phyloP scores from a whole-genome alignment of 2,888 invertebrate genomes.

The Danaus chrysippus region DNA sequence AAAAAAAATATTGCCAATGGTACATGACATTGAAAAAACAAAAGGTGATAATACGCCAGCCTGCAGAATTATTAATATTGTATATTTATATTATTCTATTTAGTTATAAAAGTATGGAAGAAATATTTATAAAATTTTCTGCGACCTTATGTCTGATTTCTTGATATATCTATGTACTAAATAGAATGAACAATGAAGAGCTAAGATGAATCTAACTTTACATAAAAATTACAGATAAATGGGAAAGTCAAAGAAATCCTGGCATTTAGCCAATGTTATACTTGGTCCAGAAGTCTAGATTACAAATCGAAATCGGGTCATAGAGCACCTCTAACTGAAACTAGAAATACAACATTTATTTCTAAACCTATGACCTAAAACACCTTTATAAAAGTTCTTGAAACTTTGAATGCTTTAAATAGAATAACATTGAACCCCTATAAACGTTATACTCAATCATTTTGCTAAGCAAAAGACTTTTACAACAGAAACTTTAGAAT shows the following conservation, averaged over 20 bases:
- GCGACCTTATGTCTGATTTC: no score
- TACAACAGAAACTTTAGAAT: no score
- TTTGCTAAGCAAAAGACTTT: background rate
- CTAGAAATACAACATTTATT: slow-evolving; percentile 8
- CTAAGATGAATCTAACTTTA: background rate
- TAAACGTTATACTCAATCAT: background rate
- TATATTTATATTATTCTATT: no score
- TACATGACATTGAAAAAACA: no score
- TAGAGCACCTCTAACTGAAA: slow-evolving; percentile 4
- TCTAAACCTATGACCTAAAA: slow-evolving; percentile 1
- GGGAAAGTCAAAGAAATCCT: slow-evolving; percentile 14
- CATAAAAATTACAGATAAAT: background rate
- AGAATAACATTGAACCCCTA: background rate
- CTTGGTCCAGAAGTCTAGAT: slow-evolving; percentile 24
- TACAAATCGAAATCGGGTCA: slow-evolving; percentile 21
- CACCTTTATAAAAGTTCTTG: background rate
- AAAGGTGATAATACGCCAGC: no score
- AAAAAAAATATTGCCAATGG: no score
- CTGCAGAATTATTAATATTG: no score
- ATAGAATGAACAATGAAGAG: background rate
- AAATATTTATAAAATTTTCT: no score
- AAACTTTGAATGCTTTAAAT: background rate
- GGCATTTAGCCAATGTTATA: slow-evolving; percentile 25
- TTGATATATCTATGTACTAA: background rate
- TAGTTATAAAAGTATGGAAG: no score